Percentiles rank a stretch among this genome's conserved stretches.
These are phyloP conservation scores for Stigmatopora argus DNA, from an alignment of 2,113 vertebrate species.

Conservation along the genomic window DNA sequence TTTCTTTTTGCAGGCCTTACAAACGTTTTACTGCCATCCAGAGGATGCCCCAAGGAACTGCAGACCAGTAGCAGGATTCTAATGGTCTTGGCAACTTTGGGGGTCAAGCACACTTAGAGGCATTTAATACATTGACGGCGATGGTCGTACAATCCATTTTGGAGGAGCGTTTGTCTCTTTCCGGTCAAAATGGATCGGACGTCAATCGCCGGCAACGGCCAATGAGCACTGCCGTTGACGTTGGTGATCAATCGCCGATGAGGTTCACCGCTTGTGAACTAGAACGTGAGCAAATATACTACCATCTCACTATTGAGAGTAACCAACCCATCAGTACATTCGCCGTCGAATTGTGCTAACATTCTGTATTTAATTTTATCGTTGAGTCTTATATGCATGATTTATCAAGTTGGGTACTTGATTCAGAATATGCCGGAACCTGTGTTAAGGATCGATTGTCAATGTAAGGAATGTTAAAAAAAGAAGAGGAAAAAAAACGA, in stretches of 20 bases:
- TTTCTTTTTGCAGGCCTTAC: conserved; percentile 36
- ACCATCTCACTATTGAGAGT: too few species aligned
- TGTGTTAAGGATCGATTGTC: conserved; percentile 47
- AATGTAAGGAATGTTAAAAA: conserved; percentile 54
- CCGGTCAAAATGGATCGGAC: too few species aligned
- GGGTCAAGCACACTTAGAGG: conserved; percentile 18
- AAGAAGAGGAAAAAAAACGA: too few species aligned
- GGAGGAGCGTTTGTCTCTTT: too few species aligned
- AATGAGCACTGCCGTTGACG: too few species aligned
- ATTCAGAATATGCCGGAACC: conserved; percentile 39
- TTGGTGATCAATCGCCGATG: too few species aligned
- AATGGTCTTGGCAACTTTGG: conserved; percentile 49
- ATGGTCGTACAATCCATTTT: too few species aligned
- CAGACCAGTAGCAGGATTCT: conserved; percentile 66
- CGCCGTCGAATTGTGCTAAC: conserved; percentile 36
- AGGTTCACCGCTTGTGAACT: too few species aligned
- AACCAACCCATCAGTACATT: conserved; percentile 27
- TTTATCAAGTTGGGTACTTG: conserved; percentile 40
- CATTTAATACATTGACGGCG: not conserved
- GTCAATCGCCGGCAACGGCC: too few species aligned
- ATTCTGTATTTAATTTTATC: conserved; percentile 65
- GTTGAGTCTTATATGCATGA: conserved; percentile 57
- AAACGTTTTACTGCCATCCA: conserved; percentile 45
- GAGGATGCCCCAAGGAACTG: conserved; percentile 47
- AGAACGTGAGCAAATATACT: too few species aligned